Evolutionary conservation across 2,888 invertebrate genomes (phyloP).

Genomic region (Schrankia costaestrigalis): DNA sequence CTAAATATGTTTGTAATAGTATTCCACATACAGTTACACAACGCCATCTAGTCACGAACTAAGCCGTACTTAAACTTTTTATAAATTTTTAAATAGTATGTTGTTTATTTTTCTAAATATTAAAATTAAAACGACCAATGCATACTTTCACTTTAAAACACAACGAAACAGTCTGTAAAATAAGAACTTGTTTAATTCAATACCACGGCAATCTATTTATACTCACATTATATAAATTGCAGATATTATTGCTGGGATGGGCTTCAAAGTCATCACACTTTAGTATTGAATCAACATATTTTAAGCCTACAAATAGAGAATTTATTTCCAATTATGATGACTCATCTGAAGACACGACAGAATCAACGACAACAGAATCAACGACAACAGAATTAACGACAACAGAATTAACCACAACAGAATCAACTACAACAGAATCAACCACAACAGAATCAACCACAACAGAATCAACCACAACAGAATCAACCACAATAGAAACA

Average conservation of each 20-base stretch:
- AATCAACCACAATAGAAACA: too few species aligned
- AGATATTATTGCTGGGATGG: conserved; percentile 23
- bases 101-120: too few species aligned
- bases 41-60: too few species aligned
- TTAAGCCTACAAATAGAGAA: not conserved
- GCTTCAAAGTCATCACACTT: conserved; percentile 15
- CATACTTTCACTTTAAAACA: too few species aligned
- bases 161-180: too few species aligned
- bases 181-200: too few species aligned
- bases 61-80: too few species aligned
- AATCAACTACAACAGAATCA: not conserved
- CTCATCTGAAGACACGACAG: not conserved
- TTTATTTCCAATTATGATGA: not conserved
- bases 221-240: conserved; percentile 12
- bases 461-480: conserved; percentile 2
- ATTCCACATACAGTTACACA: too few species aligned
- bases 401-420: not conserved
- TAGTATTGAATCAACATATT: conserved; percentile 13
- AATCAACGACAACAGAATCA: not conserved
- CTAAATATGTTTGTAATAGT: too few species aligned
- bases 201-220: too few species aligned
- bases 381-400: not conserved
- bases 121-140: too few species aligned
- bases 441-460: not conserved
- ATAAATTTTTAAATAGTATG: too few species aligned